Conservation (phyloP, 2,888 invertebrate genomes). For the Apamea monoglypha region DNA sequence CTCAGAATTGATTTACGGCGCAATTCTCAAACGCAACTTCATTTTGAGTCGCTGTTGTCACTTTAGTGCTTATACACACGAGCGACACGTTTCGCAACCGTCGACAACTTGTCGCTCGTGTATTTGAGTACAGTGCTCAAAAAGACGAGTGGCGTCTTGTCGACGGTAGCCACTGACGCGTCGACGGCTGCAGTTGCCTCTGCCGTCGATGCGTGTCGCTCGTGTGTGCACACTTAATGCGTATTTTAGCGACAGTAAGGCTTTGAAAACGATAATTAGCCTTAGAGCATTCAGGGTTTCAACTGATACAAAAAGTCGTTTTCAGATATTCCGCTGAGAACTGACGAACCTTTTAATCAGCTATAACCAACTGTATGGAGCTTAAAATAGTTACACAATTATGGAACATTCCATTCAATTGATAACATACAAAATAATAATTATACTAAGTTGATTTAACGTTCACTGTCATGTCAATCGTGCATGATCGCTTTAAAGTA, state of each 20-base stretch:
- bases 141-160: not conserved
- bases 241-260: not conserved
- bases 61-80: not conserved
- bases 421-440: slow-evolving; percentile 34
- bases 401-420: slow-evolving; percentile 40
- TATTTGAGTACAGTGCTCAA: not conserved
- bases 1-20: not conserved
- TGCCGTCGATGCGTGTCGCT: not conserved
- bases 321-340: not conserved
- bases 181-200: not conserved
- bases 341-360: not conserved
- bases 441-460: slow-evolving; percentile 15
- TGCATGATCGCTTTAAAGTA: slow-evolving; percentile 29
- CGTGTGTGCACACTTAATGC: not conserved
- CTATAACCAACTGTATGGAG: slow-evolving; percentile 14
- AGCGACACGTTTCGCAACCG: not conserved
- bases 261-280: not conserved
- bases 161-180: no score
- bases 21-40: slow-evolving; percentile 1
- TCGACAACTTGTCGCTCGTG: not conserved
- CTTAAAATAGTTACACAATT: not conserved
- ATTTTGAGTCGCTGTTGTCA: not conserved
- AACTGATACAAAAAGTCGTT: not conserved
- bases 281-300: not conserved
- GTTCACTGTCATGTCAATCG: slow-evolving; percentile 25